Evolutionary conservation across 2,797 vertebrate genomes (phyloP).

Genomic region (Poecilia wingei): DNA sequence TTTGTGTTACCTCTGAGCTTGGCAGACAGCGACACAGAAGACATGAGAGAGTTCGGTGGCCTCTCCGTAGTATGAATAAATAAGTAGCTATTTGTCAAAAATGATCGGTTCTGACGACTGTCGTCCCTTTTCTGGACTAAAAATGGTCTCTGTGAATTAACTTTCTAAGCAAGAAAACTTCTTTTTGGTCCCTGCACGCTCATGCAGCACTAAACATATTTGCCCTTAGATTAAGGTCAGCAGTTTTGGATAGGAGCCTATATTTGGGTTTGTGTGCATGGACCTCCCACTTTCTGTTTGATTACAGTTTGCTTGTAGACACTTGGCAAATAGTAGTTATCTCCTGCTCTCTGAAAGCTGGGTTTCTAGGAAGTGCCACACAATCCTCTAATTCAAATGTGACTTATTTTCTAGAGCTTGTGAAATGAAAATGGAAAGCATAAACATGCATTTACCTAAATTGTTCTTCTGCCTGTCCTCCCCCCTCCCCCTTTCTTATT

Average conservation of each 20-base stretch:
- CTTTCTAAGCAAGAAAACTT: background rate
- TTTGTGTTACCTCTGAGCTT: conserved; percentile 41
- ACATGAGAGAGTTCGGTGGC: background rate
- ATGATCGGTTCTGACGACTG: background rate
- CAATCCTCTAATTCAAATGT: background rate
- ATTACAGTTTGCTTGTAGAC: conserved; percentile 33
- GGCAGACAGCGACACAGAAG: conserved; percentile 6
- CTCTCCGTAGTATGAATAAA: background rate
- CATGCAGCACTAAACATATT: conserved; percentile 23
- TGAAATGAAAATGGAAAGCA: background rate
- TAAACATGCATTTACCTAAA: background rate
- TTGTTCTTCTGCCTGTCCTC: background rate
- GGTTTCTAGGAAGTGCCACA: background rate
- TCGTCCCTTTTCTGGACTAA: background rate
- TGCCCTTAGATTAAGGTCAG: conserved; percentile 43
- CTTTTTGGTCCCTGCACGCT: conserved; percentile 10
- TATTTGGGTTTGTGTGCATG: conserved; percentile 36
- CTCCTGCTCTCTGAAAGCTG: conserved; percentile 5
- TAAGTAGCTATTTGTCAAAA: background rate
- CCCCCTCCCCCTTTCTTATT: background rate
- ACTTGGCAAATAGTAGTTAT: conserved; percentile 13
- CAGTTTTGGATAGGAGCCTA: conserved; percentile 28
- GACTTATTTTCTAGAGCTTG: background rate
- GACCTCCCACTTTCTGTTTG: conserved; percentile 30
- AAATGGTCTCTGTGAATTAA: background rate